phyloP scores from a whole-genome alignment of 2,888 invertebrate species.

The Tineola bisselliella region DNA sequence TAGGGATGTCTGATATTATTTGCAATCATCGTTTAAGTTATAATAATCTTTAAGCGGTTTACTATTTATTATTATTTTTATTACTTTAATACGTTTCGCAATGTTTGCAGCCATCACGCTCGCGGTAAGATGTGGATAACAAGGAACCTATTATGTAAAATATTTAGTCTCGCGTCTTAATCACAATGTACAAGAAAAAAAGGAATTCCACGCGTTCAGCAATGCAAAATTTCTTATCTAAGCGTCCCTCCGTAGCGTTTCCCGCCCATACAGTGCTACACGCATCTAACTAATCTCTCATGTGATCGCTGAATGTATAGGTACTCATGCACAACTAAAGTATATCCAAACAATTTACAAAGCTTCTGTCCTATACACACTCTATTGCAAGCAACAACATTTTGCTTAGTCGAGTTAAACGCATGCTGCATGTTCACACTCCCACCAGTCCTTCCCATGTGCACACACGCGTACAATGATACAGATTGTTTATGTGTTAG shows the following conservation, averaged over 20 bases:
- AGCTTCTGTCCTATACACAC: conserved; percentile 48
- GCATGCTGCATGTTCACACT: conserved; percentile 67
- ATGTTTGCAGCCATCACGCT: neutral
- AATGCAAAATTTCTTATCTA: conserved; percentile 14
- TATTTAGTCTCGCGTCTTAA: neutral
- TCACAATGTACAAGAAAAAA: neutral
- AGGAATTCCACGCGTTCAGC: conserved; percentile 5
- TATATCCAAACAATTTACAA: conserved; percentile 58
- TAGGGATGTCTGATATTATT: no score
- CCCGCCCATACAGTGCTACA: conserved; percentile 53
- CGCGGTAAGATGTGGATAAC: no score
- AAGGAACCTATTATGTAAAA: no score
- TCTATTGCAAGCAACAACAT: conserved; percentile 59
- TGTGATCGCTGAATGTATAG: conserved; percentile 57
- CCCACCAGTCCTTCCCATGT: conserved; percentile 59
- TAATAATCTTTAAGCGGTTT: no score
- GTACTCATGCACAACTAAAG: conserved; percentile 31
- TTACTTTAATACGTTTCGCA: no score
- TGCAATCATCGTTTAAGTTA: no score
- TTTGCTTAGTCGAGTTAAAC: conserved; percentile 62
- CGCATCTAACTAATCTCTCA: conserved; percentile 64
- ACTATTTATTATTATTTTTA: no score
- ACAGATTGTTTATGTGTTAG: conserved; percentile 38
- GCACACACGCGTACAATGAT: conserved; percentile 54
- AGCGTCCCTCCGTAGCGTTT: conserved; percentile 38